Base-by-base conservation (phyloP, 37 sponge, comb jelly and placozoan species). In the Petrosia ficiformis region DNA sequence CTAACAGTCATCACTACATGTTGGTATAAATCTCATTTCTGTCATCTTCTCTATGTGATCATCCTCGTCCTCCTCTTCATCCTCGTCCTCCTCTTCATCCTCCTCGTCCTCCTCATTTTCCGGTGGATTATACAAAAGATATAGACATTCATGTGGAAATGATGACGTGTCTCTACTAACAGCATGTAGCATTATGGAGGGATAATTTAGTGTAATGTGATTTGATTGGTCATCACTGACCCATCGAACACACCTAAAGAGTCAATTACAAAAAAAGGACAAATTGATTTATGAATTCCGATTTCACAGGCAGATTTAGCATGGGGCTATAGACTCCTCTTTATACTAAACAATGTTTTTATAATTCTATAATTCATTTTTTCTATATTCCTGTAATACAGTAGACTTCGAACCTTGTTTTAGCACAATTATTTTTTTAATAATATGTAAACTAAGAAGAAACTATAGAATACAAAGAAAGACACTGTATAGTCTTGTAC, bases 111-210 rank as follows among this genome's bases (percentile, higher is more conserved):
- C 58, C 61, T 70, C 75, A 16, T 33, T 70, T 38, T 65, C 43
- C 0, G 70, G 39, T 14, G 34, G 60, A 1, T 29, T 48, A 43
- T 76, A 34, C 4, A 86, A 72, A 10, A 87, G 44, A 43, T 82
- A 87, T 22, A 92, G 64, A 58, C 89, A 87, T 26, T 72, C 64
- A 64, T 79, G 75, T 0, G 89, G 89, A 37, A 87, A 92, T 5
- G 37, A 30, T 0, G 73, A 16, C 1, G 65, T 42, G 58, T 92
- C 92, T 19, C 85, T 68, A 60, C 88, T 81, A 1, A 92, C 36
- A 29, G 81, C 92, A 68, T 92, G 92, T 3, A 92, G 34, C 6
- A 81, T 41, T 31, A 92, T 87, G 2, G 38, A 31, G 1, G 89
- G 89, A 60, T 86, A 92, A 39, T 73, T 44, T 34, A 89, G 59